Conservation (phyloP, 2,113 vertebrate genomes). For the Oenanthe melanoleuca region DNA sequence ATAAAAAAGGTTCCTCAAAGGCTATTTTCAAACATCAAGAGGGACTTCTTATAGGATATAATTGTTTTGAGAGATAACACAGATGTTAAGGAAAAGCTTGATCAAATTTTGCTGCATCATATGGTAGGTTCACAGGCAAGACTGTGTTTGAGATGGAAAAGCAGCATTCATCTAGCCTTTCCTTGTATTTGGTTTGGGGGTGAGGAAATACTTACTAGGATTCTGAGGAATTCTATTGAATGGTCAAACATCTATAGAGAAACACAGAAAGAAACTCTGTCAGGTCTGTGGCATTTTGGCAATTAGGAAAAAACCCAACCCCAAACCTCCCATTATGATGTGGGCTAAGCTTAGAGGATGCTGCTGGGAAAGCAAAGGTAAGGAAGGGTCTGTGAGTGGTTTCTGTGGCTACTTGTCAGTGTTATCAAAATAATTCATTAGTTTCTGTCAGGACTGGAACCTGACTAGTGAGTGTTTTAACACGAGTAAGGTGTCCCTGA, state of each 20-base stretch:
- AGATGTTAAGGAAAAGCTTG: background rate
- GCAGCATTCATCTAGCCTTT: background rate
- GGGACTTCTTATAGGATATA: background rate
- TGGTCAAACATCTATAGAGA: background rate
- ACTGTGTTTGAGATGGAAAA: background rate
- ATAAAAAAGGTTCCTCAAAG: background rate
- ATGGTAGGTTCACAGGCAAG: background rate
- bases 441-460: background rate
- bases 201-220: background rate
- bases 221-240: background rate
- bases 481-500: background rate
- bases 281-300: background rate
- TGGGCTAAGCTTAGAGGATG: background rate
- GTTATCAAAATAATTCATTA: background rate
- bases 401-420: background rate
- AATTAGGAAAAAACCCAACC: background rate
- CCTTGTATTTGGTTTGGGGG: background rate
- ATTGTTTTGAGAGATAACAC: background rate
- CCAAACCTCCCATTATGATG: background rate
- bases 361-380: background rate
- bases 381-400: background rate
- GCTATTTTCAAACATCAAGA: background rate
- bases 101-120: background rate
- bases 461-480: background rate
- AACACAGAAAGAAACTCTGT: background rate